These are phyloP conservation scores for Zaprionus ornatus DNA, from an alignment of 1,140 invertebrate genomes.

Conservation along the genomic window DNA sequence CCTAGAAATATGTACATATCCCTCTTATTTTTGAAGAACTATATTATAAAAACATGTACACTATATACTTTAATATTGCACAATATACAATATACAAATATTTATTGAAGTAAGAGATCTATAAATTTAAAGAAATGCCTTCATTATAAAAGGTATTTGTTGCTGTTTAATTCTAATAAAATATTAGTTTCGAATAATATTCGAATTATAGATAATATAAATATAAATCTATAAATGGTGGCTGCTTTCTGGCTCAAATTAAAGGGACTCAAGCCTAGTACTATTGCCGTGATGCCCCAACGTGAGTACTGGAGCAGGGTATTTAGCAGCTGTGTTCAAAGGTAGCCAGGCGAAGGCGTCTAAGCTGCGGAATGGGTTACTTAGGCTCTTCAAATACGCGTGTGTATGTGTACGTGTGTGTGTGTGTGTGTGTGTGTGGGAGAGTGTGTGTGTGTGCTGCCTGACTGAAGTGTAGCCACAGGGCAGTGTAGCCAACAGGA, in stretches of 20 bases:
- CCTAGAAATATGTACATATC: too few relatives aligned
- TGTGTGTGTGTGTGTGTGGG: slow-evolving; percentile 20
- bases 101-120: too few relatives aligned
- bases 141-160: too few relatives aligned
- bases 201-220: too few relatives aligned
- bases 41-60: too few relatives aligned
- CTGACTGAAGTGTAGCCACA: slow-evolving; percentile 54
- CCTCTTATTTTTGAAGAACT: too few relatives aligned
- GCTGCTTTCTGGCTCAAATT: background rate
- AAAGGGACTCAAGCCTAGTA: background rate
- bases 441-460: slow-evolving; percentile 11
- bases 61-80: too few relatives aligned
- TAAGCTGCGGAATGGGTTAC: slow-evolving; percentile 11
- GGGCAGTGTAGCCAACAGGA: slow-evolving; percentile 50
- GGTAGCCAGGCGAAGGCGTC: slow-evolving; percentile 47
- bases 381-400: slow-evolving; percentile 14
- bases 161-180: too few relatives aligned
- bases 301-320: background rate
- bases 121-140: too few relatives aligned
- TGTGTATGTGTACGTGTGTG: slow-evolving; percentile 3
- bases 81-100: too few relatives aligned
- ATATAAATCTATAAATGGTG: background rate
- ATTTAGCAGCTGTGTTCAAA: slow-evolving; percentile 8
- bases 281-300: background rate
- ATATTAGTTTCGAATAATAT: too few relatives aligned